These are phyloP conservation scores for Pyrocephalus nanus DNA, from an alignment of 2,797 vertebrate genomes.

Conservation along the genomic window DNA sequence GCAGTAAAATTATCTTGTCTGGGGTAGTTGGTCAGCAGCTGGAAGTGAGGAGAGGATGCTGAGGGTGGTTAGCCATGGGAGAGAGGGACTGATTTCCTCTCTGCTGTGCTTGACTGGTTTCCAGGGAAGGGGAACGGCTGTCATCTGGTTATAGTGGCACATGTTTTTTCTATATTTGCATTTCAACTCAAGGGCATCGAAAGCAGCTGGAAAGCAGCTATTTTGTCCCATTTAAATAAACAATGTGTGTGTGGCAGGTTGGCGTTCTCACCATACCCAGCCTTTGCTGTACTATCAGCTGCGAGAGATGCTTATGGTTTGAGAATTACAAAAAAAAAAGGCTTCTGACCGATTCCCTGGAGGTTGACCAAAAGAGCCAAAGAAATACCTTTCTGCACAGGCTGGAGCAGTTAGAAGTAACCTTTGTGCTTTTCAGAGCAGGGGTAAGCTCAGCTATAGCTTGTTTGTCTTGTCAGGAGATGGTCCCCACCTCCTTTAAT, in stretches of 20 bases:
- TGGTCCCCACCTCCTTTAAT: background rate
- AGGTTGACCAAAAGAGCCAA: background rate
- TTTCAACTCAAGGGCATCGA: constrained; percentile 39
- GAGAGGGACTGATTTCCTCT: constrained; percentile 27
- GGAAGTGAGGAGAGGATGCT: background rate
- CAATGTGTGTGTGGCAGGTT: background rate
- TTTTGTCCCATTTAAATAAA: constrained; percentile 46
- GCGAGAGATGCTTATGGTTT: background rate
- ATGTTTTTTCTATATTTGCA: constrained; percentile 30
- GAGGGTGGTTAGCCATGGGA: background rate
- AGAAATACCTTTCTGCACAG: background rate
- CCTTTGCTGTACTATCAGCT: background rate
- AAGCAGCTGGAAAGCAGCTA: constrained; percentile 43
- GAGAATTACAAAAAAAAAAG: background rate
- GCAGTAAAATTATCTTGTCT: background rate
- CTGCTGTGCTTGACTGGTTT: constrained; percentile 34
- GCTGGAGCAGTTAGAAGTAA: background rate
- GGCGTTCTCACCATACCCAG: background rate
- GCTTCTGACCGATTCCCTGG: background rate
- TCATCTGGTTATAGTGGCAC: constrained; percentile 2
- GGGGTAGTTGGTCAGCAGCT: background rate
- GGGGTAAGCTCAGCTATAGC: background rate
- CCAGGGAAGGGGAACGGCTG: constrained; percentile 38
- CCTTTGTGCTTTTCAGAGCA: background rate
- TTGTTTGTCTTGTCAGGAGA: background rate